A percentile compares a stretch with the other conserved stretches of the same genome.
phyloP scores from a whole-genome alignment of 2,797 vertebrate species.

The Simalia tracyae region DNA sequence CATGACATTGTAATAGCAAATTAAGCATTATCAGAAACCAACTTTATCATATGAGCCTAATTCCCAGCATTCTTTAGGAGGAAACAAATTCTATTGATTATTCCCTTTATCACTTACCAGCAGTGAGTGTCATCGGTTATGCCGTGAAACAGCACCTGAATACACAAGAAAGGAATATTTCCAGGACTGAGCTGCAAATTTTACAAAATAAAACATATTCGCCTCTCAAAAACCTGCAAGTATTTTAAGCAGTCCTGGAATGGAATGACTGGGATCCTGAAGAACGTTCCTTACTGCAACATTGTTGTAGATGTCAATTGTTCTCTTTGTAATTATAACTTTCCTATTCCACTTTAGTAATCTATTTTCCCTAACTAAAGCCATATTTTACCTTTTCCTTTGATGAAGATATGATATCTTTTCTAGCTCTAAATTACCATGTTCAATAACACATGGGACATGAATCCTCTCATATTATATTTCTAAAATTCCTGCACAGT shows the following conservation, averaged over 20 bases:
- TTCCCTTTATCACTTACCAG: background rate
- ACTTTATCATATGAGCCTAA: background rate
- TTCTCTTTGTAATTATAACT: background rate
- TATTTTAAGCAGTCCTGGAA: background rate
- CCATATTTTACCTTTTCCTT: background rate
- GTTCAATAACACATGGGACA: background rate
- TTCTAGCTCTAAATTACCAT: background rate
- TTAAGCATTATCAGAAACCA: background rate
- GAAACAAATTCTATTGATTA: background rate
- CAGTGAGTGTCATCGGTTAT: background rate
- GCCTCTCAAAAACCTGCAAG: background rate
- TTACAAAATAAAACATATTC: background rate
- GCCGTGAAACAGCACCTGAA: background rate
- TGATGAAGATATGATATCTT: background rate
- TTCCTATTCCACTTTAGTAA: background rate
- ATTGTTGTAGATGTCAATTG: background rate
- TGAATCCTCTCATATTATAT: background rate
- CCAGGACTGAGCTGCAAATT: background rate
- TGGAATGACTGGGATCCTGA: background rate
- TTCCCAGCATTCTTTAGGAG: background rate
- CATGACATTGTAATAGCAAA: background rate
- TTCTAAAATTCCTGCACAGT: background rate
- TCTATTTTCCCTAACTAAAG: background rate
- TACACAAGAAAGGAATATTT: background rate
- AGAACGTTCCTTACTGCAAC: background rate